Evolutionary conservation across 2,797 vertebrate species (phyloP).

Genomic region (Setipinna tenuifilis): DNA sequence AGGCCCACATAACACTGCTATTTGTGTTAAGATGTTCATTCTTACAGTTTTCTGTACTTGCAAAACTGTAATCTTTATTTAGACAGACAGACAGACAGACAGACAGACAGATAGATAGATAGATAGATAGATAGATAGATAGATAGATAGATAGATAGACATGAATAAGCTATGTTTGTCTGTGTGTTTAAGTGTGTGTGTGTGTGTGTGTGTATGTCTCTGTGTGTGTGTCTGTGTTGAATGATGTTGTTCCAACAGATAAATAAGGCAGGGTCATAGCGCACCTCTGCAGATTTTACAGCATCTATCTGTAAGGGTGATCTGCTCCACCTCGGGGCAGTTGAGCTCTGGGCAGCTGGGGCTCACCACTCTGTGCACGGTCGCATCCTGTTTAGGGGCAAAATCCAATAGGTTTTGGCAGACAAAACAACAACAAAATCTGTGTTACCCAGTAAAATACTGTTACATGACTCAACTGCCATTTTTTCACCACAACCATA

Average conservation of each 20-base stretch:
- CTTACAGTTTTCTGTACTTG: background rate
- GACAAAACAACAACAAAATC: background rate
- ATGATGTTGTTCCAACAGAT: background rate
- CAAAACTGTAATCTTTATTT: no score
- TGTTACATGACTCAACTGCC: background rate
- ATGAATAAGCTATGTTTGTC: no score
- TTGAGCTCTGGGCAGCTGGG: slow-evolving; percentile 79
- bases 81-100: no score
- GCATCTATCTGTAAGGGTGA: slow-evolving; percentile 88
- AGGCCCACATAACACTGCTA: no score
- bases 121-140: no score
- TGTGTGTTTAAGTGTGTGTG: no score
- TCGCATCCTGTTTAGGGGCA: slow-evolving; percentile 76
- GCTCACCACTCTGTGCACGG: slow-evolving; percentile 85
- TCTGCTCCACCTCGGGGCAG: slow-evolving; percentile 89
- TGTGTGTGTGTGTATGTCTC: no score
- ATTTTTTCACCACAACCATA: no score
- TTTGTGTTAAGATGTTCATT: no score
- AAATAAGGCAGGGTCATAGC: background rate
- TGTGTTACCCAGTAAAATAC: background rate
- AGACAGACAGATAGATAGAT: no score
- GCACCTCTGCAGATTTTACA: slow-evolving; percentile 97
- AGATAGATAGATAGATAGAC: no score
- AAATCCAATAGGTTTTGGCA: background rate
- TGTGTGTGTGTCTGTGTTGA: no score